Evolutionary conservation across 2,888 invertebrate genomes (phyloP).

Genomic region (Sinhomidia bicolor): DNA sequence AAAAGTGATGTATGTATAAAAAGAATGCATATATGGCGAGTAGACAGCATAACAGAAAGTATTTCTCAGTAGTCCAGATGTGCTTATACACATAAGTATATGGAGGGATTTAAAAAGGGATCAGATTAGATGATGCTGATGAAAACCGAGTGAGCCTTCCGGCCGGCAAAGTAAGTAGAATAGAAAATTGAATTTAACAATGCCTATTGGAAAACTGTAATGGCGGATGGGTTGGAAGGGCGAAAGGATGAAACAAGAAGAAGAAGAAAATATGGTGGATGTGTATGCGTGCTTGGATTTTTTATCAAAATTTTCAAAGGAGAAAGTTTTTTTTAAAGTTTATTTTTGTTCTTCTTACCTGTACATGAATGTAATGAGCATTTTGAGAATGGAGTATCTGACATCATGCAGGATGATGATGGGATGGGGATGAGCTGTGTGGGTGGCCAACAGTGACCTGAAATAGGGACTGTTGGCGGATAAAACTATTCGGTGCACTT

Average conservation of each 20-base stretch:
- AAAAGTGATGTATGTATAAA: neutral
- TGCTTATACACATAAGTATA: neutral
- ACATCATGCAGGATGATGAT: slow-evolving; percentile 80
- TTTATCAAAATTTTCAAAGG: too few relatives aligned
- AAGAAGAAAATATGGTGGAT: too few relatives aligned
- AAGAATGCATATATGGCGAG: neutral
- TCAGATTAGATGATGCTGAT: slow-evolving; percentile 1
- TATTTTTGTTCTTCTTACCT: slow-evolving; percentile 72
- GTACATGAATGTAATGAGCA: slow-evolving; percentile 80
- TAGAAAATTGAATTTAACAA: slow-evolving; percentile 24
- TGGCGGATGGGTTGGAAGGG: neutral
- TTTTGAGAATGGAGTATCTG: slow-evolving; percentile 78
- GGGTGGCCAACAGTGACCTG: slow-evolving; percentile 77
- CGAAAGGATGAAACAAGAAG: too few relatives aligned
- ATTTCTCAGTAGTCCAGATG: neutral
- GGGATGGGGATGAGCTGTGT: slow-evolving; percentile 79
- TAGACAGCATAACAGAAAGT: neutral
- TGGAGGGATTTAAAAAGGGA: slow-evolving; percentile 2
- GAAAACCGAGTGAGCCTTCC: neutral
- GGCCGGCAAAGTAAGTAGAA: slow-evolving; percentile 26
- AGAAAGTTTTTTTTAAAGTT: too few relatives aligned
- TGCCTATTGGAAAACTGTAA: slow-evolving; percentile 9
- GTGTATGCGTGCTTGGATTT: too few relatives aligned
- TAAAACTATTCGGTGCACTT: slow-evolving; percentile 79
- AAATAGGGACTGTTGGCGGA: slow-evolving; percentile 80